A percentile compares a stretch with the other conserved stretches of the same genome.
Conservation (phyloP, 2,113 vertebrate species). For the Microcebus ravelobensis region DNA sequence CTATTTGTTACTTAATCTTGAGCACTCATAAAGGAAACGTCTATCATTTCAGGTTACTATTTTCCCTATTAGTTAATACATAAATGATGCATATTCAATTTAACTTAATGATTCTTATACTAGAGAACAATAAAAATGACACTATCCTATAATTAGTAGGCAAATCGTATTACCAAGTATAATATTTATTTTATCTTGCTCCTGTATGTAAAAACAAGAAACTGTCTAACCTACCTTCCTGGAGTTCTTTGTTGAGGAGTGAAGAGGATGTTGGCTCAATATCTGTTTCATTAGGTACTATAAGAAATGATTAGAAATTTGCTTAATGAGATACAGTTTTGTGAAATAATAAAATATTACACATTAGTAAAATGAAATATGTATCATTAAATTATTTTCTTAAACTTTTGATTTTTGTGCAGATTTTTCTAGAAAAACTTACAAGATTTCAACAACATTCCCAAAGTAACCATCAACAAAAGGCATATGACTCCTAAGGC, state of each 20-base stretch:
- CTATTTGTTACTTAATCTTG: not conserved
- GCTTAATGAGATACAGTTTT: not conserved
- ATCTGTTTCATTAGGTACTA: too few relatives aligned
- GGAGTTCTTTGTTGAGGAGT: not conserved
- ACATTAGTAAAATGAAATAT: not conserved
- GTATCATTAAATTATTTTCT: not conserved
- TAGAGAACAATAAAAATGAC: not conserved
- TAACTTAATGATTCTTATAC: not conserved
- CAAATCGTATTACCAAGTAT: not conserved
- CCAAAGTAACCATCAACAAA: constrained; percentile 24
- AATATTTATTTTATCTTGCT: not conserved
- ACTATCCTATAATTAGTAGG: not conserved
- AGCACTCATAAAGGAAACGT: not conserved
- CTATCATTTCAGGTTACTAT: not conserved
- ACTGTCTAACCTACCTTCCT: constrained; percentile 10
- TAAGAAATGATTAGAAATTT: constrained; percentile 34
- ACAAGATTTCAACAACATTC: constrained; percentile 53
- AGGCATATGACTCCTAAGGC: constrained; percentile 52
- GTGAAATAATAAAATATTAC: not conserved
- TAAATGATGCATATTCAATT: not conserved
- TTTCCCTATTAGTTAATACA: not conserved
- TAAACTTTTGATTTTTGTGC: not conserved
- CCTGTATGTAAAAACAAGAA: not conserved
- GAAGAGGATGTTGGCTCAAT: not conserved
- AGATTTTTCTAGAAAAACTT: constrained; percentile 33